A percentile compares a stretch with the other conserved stretches of the same genome.
Evolutionary conservation across 2,888 invertebrate genomes (phyloP).

Genomic region (Philaethria dido): DNA sequence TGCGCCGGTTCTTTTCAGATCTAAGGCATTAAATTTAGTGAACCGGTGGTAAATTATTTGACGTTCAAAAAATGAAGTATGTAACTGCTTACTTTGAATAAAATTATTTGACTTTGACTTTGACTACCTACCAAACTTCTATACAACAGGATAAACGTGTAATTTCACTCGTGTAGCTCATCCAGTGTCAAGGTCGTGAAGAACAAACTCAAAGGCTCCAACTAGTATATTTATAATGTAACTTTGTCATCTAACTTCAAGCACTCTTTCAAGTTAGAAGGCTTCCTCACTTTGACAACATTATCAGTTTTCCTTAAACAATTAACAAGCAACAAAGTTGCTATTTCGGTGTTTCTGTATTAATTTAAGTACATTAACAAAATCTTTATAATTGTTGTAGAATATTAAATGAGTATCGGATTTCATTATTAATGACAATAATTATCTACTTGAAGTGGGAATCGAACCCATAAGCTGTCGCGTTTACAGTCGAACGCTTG

Average conservation of each 20-base stretch:
- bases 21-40: no score
- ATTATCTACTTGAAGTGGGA: no score
- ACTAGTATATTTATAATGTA: slow-evolving; percentile 11
- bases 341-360: background rate
- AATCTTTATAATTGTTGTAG: background rate
- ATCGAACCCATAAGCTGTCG: no score
- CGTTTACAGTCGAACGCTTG: no score
- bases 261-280: slow-evolving; percentile 14
- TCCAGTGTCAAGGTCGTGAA: slow-evolving; percentile 13
- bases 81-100: no score
- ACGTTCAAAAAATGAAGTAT: no score
- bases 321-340: slow-evolving; percentile 15
- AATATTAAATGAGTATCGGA: background rate
- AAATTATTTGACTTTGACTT: no score
- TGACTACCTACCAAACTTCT: background rate
- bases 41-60: no score
- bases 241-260: slow-evolving; percentile 18
- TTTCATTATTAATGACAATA: no score
- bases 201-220: slow-evolving; percentile 9
- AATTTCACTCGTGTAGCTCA: slow-evolving; percentile 12
- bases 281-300: slow-evolving; percentile 18
- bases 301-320: slow-evolving; percentile 25
- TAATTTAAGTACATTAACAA: background rate
- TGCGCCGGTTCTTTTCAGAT: no score
- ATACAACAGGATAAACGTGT: background rate